Evolutionary conservation across 2,797 vertebrate genomes (phyloP).

Genomic region (Threskiornis aethiopicus): DNA sequence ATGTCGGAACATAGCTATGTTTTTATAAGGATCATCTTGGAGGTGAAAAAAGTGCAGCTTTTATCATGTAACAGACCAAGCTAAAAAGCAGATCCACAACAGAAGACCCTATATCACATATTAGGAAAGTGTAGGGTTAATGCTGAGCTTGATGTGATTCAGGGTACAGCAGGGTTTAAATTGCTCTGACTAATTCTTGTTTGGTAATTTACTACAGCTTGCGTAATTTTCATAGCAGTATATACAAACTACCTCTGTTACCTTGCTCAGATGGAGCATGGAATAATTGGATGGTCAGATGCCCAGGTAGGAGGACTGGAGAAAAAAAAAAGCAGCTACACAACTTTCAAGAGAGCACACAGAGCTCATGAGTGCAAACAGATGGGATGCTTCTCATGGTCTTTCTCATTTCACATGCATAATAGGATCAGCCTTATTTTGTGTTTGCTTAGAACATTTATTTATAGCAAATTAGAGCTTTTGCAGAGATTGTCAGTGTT

Average conservation of each 20-base stretch:
- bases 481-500: background rate
- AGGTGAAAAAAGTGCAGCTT: background rate
- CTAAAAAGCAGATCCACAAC: background rate
- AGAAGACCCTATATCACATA: background rate
- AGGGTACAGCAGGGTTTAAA: background rate
- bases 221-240: background rate
- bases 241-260: background rate
- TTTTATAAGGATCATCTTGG: background rate
- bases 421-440: slow-evolving; percentile 2
- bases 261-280: background rate
- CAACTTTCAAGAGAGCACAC: background rate
- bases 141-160: background rate
- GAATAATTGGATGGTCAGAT: background rate
- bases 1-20: rapidly evolving
- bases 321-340: background rate
- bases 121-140: background rate
- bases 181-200: background rate
- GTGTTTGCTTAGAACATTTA: slow-evolving; percentile 26
- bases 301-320: background rate
- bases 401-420: background rate
- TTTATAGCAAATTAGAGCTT: slow-evolving; percentile 37
- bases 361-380: background rate
- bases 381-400: background rate
- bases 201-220: background rate
- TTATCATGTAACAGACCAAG: background rate